phyloP scores from a whole-genome alignment of 1,140 invertebrate genomes.

The Hycleus cichorii region DNA sequence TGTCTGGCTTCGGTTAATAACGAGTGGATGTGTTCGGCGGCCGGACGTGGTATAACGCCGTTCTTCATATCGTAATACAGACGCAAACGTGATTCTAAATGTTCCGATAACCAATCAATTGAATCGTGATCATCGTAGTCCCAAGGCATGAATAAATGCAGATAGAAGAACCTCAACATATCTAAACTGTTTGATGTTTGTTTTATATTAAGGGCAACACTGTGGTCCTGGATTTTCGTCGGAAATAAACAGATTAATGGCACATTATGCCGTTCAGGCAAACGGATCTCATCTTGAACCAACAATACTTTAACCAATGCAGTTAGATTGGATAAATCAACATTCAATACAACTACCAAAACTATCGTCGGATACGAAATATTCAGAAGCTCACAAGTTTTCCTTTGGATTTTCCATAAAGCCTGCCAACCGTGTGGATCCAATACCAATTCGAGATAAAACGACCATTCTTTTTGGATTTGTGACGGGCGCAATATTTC shows the following conservation, averaged over 20 bases:
- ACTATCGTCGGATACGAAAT: slow-evolving; percentile 54
- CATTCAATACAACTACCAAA: slow-evolving; percentile 46
- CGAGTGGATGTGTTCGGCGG: slow-evolving; percentile 47
- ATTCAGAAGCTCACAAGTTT: slow-evolving; percentile 49
- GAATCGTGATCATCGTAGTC: slow-evolving; percentile 53
- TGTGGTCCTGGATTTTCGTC: slow-evolving; percentile 48
- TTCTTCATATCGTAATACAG: slow-evolving; percentile 54
- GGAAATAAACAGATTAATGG: slow-evolving; percentile 51
- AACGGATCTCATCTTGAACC: slow-evolving; percentile 52
- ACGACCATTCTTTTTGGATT: slow-evolving; percentile 49
- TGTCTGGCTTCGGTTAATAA: slow-evolving; percentile 49
- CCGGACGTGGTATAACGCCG: slow-evolving; percentile 42
- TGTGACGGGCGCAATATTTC: slow-evolving; percentile 45
- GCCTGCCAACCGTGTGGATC: slow-evolving; percentile 55
- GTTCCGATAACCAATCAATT: slow-evolving; percentile 47
- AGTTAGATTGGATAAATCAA: slow-evolving; percentile 44
- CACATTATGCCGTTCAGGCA: slow-evolving; percentile 51
- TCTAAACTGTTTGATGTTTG: slow-evolving; percentile 47
- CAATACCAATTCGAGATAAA: slow-evolving; percentile 48
- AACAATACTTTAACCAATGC: slow-evolving; percentile 47
- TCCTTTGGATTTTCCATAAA: slow-evolving; percentile 54
- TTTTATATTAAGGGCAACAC: slow-evolving; percentile 39
- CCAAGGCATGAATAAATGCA: slow-evolving; percentile 57
- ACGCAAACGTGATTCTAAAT: slow-evolving; percentile 50
- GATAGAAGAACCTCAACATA: slow-evolving; percentile 52